Evolutionary conservation across 2,113 vertebrate species (phyloP).

Genomic region (Cacatua alba): DNA sequence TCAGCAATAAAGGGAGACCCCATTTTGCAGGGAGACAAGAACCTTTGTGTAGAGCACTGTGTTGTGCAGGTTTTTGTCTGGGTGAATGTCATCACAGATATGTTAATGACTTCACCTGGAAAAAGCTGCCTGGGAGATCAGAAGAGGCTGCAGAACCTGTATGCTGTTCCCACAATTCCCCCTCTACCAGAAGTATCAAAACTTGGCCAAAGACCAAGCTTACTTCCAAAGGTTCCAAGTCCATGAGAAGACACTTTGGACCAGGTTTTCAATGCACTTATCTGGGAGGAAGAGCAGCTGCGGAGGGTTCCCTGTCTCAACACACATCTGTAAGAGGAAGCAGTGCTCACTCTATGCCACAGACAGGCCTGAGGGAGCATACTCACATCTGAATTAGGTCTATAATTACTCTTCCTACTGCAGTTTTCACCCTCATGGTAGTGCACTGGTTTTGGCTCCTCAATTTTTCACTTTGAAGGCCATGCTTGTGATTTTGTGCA

Average conservation of each 20-base stretch:
- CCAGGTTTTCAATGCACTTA: neutral
- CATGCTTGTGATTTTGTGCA: neutral
- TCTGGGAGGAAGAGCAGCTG: neutral
- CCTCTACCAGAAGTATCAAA: neutral
- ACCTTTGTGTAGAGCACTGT: neutral
- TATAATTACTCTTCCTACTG: neutral
- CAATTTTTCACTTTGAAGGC: neutral
- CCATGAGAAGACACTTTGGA: neutral
- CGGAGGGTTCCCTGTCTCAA: neutral
- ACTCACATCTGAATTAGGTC: neutral
- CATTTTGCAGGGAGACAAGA: neutral
- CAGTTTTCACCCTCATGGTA: neutral
- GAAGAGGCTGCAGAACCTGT: neutral
- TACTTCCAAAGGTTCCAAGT: neutral
- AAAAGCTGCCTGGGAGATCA: neutral
- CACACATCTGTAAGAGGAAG: neutral
- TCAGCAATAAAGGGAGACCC: neutral
- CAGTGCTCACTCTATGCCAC: neutral
- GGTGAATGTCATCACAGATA: neutral
- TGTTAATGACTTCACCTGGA: neutral
- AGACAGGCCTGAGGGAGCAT: neutral
- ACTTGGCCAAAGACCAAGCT: neutral
- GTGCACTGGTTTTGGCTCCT: neutral
- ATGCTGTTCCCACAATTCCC: neutral
- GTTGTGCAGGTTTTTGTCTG: neutral